Base-by-base conservation (phyloP, 2,888 invertebrate genomes). In the Microplitis manilae region DNA sequence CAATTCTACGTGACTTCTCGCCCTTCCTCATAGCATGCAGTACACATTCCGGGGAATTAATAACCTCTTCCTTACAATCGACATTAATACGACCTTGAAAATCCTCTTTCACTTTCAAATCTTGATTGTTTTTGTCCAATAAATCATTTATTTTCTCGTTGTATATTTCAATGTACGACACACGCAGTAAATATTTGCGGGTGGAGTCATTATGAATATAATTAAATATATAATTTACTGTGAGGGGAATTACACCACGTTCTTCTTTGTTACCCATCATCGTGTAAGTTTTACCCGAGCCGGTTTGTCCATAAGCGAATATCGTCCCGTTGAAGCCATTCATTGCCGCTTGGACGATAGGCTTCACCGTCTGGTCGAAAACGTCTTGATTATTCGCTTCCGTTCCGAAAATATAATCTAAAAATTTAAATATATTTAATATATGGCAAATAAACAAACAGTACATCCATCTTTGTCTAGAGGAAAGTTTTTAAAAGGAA, bases 251-350 rank as follows among this genome's bases (percentile, higher is more conserved):
- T 7, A 97, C 93, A 0, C 97, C 97, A 0, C 93, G 94, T 61
- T 94, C 93, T 0, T 90, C 84, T 0, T 91, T 90, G 50, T 92
- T 92, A 0, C 97, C 97, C 87, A 95, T 92, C 94, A 96, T 95
- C 0, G 96, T 96, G 84, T 94, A 94, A 0, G 96, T 96, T 90
- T 96, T 96, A 74, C 97, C 97, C 0, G 96, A 96, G 0, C 96
- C 95, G 5, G 97, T 97, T 89, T 97, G 97, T 6, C 97, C 97
- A 88, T 97, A 97, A 0, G 97, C 96, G 90, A 97, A 96, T 81
- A 97, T 94, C 0, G 97, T 97, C 1, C 96, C 96, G 88, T 96
- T 96, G 83, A 95, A 94, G 1, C 96, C 96, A 80, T 93, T 92
- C 13, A 95, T 91, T 0, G 94, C 93, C 0, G 94, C 92, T 79